These are phyloP conservation scores for Subacronicta megacephala DNA, from an alignment of 2,888 invertebrate species.

Conservation along the genomic window DNA sequence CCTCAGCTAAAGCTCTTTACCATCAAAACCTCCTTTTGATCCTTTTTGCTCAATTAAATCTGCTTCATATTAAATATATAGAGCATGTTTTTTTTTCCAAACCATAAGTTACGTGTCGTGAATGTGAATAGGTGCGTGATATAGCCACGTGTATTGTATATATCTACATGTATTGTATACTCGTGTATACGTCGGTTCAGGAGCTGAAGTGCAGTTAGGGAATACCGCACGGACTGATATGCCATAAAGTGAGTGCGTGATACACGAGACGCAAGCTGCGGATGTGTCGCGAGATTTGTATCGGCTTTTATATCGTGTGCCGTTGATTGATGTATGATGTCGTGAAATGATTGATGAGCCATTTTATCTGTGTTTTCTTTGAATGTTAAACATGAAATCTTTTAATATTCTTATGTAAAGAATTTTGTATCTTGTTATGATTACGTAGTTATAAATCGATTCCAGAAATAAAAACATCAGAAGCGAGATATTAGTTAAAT, in stretches of 20 bases:
- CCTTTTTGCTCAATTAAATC: neutral
- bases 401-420: too few relatives aligned
- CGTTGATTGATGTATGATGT: constrained; percentile 34
- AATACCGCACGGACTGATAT: constrained; percentile 89
- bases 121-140: constrained; percentile 67
- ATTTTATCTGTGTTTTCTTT: constrained; percentile 25
- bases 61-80: neutral
- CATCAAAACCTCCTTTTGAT: too few relatives aligned
- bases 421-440: too few relatives aligned
- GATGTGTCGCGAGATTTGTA: constrained; percentile 58
- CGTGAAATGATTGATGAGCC: constrained; percentile 37
- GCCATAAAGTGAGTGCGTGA: constrained; percentile 79
- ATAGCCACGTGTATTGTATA: constrained; percentile 24
- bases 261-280: constrained; percentile 53
- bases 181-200: constrained; percentile 61
- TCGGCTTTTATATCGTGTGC: constrained; percentile 40
- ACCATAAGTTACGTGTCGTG: constrained; percentile 78
- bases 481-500: too few relatives aligned
- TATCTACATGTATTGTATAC: constrained; percentile 36
- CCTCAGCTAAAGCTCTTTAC: too few relatives aligned
- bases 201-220: constrained; percentile 89
- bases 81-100: constrained; percentile 53
- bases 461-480: too few relatives aligned
- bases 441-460: too few relatives aligned
- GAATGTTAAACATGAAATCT: constrained; percentile 5